phyloP scores from a whole-genome alignment of 1,140 invertebrate species.

The Cotesia typhae region DNA sequence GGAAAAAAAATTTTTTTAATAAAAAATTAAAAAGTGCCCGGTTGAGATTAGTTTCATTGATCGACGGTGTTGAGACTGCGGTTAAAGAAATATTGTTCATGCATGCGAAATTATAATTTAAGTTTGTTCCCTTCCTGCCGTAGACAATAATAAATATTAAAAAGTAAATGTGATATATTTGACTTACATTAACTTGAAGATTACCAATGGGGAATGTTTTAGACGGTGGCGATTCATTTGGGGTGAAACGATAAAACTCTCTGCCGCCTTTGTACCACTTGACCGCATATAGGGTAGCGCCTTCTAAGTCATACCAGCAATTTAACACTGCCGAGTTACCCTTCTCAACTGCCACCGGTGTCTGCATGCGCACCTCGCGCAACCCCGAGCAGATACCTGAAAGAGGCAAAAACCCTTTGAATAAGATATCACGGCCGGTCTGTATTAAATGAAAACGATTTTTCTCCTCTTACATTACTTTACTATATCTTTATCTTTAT shows the following conservation, averaged over 20 bases:
- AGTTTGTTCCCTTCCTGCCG: too few species aligned
- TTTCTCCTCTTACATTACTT: conserved; percentile 14
- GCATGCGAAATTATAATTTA: too few species aligned
- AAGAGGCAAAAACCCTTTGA: conserved; percentile 39
- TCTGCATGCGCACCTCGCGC: conserved; percentile 72
- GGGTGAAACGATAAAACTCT: conserved; percentile 73
- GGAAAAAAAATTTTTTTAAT: too few species aligned
- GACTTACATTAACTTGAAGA: conserved; percentile 71
- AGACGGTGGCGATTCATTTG: conserved; percentile 66
- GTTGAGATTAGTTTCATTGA: too few species aligned
- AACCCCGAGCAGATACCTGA: conserved; percentile 68
- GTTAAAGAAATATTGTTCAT: too few species aligned
- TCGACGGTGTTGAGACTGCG: too few species aligned
- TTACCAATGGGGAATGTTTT: conserved; percentile 69
- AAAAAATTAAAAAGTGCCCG: too few species aligned
- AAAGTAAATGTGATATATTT: conserved; percentile 12
- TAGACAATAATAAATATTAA: too few species aligned
- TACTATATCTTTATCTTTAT: conserved; percentile 19
- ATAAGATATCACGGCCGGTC: conserved; percentile 30
- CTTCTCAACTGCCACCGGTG: conserved; percentile 75
- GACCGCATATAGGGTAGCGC: conserved; percentile 80
- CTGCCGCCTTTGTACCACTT: conserved; percentile 83
- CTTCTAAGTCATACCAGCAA: conserved; percentile 82
- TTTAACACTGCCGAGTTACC: conserved; percentile 76
- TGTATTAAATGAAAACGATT: conserved; percentile 23